Evolutionary conservation across 64 coral and sea anemone species (phyloP), one percentile per base, ranked within the genome.

Genomic region (Catalaphyllia jardinei): DNA sequence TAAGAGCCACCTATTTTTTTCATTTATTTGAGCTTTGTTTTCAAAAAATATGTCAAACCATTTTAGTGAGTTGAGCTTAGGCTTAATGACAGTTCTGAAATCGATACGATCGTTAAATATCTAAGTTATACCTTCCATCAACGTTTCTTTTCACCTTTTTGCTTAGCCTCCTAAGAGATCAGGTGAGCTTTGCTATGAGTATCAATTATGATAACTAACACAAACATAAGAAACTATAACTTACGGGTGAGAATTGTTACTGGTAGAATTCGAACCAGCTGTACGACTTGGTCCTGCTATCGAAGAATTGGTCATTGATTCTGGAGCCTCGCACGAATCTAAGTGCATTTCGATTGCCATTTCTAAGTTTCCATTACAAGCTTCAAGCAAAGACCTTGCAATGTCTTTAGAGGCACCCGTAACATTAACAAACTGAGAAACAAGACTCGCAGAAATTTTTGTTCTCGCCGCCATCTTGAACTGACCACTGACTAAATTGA

Each of bases 341-440:
- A 99, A 90, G 52, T 99, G 91, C 93, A 99, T 95, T 87, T 90
- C 97, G 49, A 99, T 90, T 33, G 97, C 97, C 97, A 99, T 99
- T 86, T 99, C 93, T 69, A 99, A 94, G 82, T 99, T 99, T 20
- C 97, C 97, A 88, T 95, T 99, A 86, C 93, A 90, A 71, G 97
- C 97, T 76, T 95, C 94, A 62, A 99, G 61, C 55, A 95, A 86
- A 20, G 91, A 92, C 64, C 86, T 93, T 22, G 97, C 97, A 50
- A 88, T 93, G 18, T 75, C 80, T 61, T 91, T 87, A 12, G 94
- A 71, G 38, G 94, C 92, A 16, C 97, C 97, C 9, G 97, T 99
- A 69, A 99, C 91, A 75, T 86, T 99, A 11, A 95, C 80, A 86
- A 99, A 99, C 87, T 95, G 89, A 29, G 87, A 88, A 19, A 99